Base-by-base conservation (phyloP, 2,888 invertebrate genomes). In the Ichneumoninae sp. region DNA sequence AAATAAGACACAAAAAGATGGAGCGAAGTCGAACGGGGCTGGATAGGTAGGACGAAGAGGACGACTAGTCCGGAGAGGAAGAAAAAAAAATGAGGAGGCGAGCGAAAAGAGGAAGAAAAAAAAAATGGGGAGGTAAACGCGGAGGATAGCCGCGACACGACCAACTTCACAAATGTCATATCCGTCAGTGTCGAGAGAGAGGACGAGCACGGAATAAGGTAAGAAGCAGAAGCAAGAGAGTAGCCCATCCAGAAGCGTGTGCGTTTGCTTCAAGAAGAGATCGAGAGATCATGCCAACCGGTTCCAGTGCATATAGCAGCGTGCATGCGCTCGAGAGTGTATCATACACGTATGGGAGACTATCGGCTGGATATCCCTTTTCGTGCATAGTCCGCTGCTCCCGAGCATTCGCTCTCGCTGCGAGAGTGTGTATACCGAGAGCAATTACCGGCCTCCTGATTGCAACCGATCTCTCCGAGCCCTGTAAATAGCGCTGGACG, bases 131-230 rank as follows among this genome's bases (percentile, higher is more conserved):
- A 52, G 73, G 73, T 30, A 40, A 60, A 71, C 13, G 60, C 50
- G 30, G 80, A 82, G 69, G 81, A 54, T 36, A 66, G 66, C 36
- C 79, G 79, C 81, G 82, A 82, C 85, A 82, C 66, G 78, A 79
- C 78, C 85, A 91, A 91, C 91, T 91, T 92, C 89, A 90, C 90
- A 92, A 91, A 92, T 92, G 93, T 93, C 93, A 93, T 92, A 93
- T 91, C 92, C 91, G 92, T 92, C 92, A 92, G 91, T 91, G 90
- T 91, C 89, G 89, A 85, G 88, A 78, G 85, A 44, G 16, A 50
- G 66, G 75, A 60, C 70, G 75, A 82, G 79, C 60, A 74, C 10
- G 30, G 63, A 50, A 65, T 54, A 77, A 76, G 68, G 75, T 47
- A 71, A 44, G 63, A 71, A 66, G 26, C 47, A 69, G 63, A 50